These are phyloP conservation scores for Phataginus tricuspis DNA, from an alignment of 2,797 vertebrate species.

Conservation along the genomic window DNA sequence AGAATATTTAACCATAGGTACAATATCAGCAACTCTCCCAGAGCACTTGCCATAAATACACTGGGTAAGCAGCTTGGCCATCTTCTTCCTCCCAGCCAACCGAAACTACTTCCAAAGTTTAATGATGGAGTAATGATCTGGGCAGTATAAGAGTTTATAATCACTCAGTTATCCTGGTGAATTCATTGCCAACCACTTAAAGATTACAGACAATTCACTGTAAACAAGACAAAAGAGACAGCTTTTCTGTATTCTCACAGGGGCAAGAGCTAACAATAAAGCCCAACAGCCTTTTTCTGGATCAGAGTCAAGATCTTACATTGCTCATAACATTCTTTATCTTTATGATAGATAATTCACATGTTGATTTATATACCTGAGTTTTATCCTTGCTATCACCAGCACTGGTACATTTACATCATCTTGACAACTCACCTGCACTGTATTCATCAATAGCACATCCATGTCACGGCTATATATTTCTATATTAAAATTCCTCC, in stretches of 20 bases:
- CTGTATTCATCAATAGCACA: not conserved
- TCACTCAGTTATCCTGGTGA: constrained; percentile 9
- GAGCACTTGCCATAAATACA: not conserved
- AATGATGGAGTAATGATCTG: not conserved
- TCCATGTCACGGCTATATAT: not conserved
- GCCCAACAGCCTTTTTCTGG: not conserved
- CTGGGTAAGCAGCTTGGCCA: not conserved
- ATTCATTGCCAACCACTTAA: not conserved
- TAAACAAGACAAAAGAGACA: not conserved
- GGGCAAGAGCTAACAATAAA: not conserved
- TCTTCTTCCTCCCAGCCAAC: not conserved
- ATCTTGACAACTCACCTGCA: not conserved
- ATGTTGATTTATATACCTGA: not conserved
- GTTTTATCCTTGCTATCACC: not conserved
- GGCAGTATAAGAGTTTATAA: not conserved
- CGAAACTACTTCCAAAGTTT: not conserved
- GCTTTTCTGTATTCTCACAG: not conserved
- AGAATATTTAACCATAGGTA: not conserved
- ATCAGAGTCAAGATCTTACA: not conserved
- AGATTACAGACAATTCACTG: not conserved
- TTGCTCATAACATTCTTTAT: not conserved
- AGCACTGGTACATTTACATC: not conserved
- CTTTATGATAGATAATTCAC: not conserved
- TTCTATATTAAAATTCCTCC: not conserved
- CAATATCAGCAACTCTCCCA: not conserved